Evolutionary conservation across 2,113 vertebrate species (phyloP).

Genomic region (Petroica traversi): DNA sequence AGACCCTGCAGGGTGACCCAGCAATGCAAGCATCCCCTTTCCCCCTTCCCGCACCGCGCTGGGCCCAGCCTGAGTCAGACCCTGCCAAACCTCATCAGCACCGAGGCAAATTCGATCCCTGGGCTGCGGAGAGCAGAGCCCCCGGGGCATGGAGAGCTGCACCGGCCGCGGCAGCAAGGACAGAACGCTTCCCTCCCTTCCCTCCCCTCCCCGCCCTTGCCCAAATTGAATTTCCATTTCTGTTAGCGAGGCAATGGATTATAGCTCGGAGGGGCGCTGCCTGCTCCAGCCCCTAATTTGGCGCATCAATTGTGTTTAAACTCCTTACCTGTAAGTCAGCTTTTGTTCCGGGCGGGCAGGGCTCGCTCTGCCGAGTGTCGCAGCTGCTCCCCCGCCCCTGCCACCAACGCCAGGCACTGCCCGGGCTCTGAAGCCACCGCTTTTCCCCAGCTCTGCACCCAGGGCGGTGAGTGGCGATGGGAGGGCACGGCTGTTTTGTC

Average conservation of each 20-base stretch:
- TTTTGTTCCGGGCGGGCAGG: not conserved
- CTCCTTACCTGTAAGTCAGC: not conserved
- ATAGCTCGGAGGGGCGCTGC: conserved; percentile 40
- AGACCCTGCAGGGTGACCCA: not conserved
- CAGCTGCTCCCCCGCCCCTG: not conserved
- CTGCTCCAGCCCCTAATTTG: not conserved
- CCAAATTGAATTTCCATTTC: conserved; percentile 71
- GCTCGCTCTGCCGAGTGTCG: not conserved
- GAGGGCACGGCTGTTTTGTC: accelerated
- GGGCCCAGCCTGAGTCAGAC: not conserved
- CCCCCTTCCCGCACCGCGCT: accelerated
- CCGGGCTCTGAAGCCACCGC: not conserved
- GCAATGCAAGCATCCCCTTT: accelerated
- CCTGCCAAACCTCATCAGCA: conserved; percentile 57
- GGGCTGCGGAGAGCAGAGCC: conserved; percentile 65
- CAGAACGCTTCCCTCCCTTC: not conserved
- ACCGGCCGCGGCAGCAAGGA: conserved; percentile 12
- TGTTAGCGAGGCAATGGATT: conserved; percentile 10
- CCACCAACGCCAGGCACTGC: accelerated
- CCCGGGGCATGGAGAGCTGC: conserved; percentile 28
- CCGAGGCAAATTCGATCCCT: conserved; percentile 61
- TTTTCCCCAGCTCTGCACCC: not conserved
- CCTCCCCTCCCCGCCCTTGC: not conserved
- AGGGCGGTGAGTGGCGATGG: accelerated
- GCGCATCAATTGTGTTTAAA: not conserved